Evolutionary conservation across 2,113 vertebrate genomes (phyloP).

Genomic region (Sebastes fasciatus): DNA sequence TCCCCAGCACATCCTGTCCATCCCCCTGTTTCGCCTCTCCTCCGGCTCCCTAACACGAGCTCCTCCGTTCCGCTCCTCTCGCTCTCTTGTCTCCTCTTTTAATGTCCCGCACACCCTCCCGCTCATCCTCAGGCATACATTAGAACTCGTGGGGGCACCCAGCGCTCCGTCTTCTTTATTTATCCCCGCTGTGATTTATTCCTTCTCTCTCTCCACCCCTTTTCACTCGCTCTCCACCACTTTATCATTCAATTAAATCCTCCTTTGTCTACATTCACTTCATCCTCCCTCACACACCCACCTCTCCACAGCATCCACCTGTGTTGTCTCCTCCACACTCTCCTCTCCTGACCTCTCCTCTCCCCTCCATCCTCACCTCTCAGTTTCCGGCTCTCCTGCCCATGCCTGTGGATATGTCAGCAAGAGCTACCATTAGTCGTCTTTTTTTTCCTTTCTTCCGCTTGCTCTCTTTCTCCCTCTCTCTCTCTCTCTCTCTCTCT

Average conservation of each 20-base stretch:
- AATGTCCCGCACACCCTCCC: conserved; percentile 61
- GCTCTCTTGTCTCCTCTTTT: conserved; percentile 63
- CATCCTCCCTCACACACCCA: conserved; percentile 25
- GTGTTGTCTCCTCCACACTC: conserved; percentile 35
- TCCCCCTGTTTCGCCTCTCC: conserved; percentile 42
- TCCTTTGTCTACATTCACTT: conserved; percentile 66
- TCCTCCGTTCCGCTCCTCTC: conserved; percentile 50
- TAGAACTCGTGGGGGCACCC: conserved; percentile 50
- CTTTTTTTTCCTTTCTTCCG: conserved; percentile 40
- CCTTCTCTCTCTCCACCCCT: conserved; percentile 32
- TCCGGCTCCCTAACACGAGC: conserved; percentile 21
- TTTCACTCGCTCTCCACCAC: conserved; percentile 50
- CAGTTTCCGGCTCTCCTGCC: conserved; percentile 46
- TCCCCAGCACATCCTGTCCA: conserved; percentile 16
- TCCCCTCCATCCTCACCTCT: conserved; percentile 45
- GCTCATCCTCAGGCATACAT: conserved; percentile 74
- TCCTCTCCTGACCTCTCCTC: conserved; percentile 49
- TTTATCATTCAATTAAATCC: conserved; percentile 81
- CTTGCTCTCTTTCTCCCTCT: conserved; percentile 4
- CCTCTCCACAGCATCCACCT: conserved; percentile 44
- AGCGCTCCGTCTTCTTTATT: conserved; percentile 71
- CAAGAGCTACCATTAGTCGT: conserved; percentile 53
- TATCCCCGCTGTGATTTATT: conserved; percentile 75
- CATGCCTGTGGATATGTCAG: conserved; percentile 57
- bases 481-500: not conserved